Evolutionary conservation across 1,140 invertebrate species (phyloP).

Genomic region (Coboldia fuscipes): DNA sequence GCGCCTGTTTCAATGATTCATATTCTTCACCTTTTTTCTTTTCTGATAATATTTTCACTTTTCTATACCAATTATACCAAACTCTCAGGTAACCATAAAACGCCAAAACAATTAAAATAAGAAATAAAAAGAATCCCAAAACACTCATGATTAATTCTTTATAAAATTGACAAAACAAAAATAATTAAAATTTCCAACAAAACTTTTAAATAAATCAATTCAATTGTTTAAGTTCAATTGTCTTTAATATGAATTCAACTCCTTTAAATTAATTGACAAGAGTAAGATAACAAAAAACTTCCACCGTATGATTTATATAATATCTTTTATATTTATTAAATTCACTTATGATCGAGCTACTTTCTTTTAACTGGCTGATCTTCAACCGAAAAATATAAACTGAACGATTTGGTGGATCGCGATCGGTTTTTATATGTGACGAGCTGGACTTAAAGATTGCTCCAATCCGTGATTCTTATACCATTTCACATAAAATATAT

Average conservation of each 20-base stretch:
- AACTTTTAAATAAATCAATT: background rate
- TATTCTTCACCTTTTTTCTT: background rate
- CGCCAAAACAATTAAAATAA: background rate
- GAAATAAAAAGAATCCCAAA: background rate
- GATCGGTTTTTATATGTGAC: constrained; percentile 4
- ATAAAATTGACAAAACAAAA: background rate
- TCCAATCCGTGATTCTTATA: too few species aligned
- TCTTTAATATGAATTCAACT: background rate
- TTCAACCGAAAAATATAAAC: constrained; percentile 4
- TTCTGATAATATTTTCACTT: constrained; percentile 1
- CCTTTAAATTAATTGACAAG: background rate
- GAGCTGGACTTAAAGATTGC: constrained; percentile 1
- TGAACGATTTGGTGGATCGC: constrained; percentile 2
- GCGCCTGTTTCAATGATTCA: constrained; percentile 14
- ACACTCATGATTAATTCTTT: background rate
- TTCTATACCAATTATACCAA: background rate
- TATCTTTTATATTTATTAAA: background rate
- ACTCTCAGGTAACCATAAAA: background rate
- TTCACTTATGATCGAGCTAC: background rate
- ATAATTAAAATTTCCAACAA: background rate
- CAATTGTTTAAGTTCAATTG: background rate
- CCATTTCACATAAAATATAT: too few species aligned
- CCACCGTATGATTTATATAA: background rate
- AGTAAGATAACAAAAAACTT: background rate
- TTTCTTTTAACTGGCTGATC: background rate